Conservation (phyloP, 2,797 vertebrate genomes). For the Avahi laniger region DNA sequence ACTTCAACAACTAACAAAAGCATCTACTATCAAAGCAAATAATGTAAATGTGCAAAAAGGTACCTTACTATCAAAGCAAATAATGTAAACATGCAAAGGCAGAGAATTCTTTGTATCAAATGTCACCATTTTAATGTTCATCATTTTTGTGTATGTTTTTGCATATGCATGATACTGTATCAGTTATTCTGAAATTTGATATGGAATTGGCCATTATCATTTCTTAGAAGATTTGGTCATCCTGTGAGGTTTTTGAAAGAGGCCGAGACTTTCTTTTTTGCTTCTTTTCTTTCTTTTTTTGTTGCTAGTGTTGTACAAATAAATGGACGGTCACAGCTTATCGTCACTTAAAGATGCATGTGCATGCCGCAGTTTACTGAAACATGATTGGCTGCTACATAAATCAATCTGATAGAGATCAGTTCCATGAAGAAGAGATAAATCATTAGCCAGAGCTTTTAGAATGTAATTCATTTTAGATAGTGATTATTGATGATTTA, state of each 20-base stretch:
- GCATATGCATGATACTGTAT: conserved; percentile 39
- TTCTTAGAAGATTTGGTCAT: conserved; percentile 63
- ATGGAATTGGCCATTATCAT: conserved; percentile 62
- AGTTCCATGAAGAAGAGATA: conserved; percentile 94
- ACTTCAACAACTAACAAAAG: conserved; percentile 85
- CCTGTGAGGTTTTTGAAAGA: conserved; percentile 15
- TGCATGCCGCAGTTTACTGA: conserved; percentile 93
- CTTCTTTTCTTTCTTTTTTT: conserved; percentile 28
- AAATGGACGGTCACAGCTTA: conserved; percentile 93
- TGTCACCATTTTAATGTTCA: conserved; percentile 72
- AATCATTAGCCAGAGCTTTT: conserved; percentile 97
- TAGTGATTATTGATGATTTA: conserved; percentile 99
- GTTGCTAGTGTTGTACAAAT: conserved; percentile 87
- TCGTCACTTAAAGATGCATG: conserved; percentile 98
- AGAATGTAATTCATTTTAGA: conserved; percentile 95
- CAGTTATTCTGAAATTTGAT: conserved; percentile 69
- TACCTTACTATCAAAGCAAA: conserved; percentile 82
- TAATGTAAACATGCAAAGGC: conserved; percentile 81
- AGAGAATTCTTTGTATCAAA: conserved; percentile 79
- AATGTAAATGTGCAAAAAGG: conserved; percentile 81
- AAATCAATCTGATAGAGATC: conserved; percentile 99
- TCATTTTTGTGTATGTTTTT: conserved; percentile 56
- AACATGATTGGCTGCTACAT: conserved; percentile 99
- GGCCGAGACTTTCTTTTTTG: conserved; percentile 23
- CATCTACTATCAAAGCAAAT: conserved; percentile 86